Evolutionary conservation across 2,797 vertebrate genomes (phyloP).

Genomic region (Channa striata): DNA sequence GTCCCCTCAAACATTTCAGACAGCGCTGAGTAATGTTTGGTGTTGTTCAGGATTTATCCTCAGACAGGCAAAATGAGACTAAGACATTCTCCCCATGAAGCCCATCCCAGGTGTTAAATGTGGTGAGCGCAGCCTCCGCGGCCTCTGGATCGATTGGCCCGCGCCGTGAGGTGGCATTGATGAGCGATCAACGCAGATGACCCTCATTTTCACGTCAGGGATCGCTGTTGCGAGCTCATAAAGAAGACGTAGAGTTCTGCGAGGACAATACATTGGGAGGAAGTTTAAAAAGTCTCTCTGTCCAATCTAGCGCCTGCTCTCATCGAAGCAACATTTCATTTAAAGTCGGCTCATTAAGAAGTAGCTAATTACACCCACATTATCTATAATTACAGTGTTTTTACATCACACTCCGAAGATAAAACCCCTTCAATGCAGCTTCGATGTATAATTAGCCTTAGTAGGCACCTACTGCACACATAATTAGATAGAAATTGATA

Average conservation of each 20-base stretch:
- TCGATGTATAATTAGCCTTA: conserved; percentile 76
- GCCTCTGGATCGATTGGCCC: conserved; percentile 41
- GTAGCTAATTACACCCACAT: conserved; percentile 79
- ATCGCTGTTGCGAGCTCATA: conserved; percentile 17
- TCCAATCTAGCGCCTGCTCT: conserved; percentile 25
- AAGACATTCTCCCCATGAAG: conserved; percentile 26
- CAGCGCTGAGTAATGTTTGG: not conserved
- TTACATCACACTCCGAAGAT: conserved; percentile 71
- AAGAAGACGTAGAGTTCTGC: conserved; percentile 6
- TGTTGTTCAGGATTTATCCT: conserved; percentile 20
- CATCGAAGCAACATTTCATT: conserved; percentile 64
- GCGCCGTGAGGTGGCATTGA: conserved; percentile 48
- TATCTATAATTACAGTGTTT: conserved; percentile 83
- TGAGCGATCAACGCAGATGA: conserved; percentile 46
- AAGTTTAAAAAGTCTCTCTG: conserved; percentile 34
- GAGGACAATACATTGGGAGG: conserved; percentile 39
- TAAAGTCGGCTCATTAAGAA: conserved; percentile 77
- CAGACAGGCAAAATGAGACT: conserved; percentile 13
- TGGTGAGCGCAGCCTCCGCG: conserved; percentile 12
- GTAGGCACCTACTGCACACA: conserved; percentile 62
- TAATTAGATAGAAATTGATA: conserved; percentile 70
- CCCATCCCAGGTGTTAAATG: conserved; percentile 31
- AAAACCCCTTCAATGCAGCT: conserved; percentile 68
- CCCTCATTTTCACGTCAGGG: conserved; percentile 41
- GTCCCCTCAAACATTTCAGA: not conserved